phyloP scores from a whole-genome alignment of 2,797 vertebrate species.

The Columba guinea region DNA sequence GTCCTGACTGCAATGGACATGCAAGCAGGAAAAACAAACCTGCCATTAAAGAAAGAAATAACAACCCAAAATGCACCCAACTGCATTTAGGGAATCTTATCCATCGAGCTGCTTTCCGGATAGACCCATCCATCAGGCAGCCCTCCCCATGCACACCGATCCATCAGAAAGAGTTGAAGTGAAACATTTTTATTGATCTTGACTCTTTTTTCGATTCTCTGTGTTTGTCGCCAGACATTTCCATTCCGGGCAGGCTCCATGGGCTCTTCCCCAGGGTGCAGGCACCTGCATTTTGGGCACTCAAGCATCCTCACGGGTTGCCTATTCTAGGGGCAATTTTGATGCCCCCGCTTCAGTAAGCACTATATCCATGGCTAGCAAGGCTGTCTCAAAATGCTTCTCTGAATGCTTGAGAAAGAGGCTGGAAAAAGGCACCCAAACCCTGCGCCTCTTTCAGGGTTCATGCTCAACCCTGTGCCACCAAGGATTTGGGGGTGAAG shows the following conservation, averaged over 20 bases:
- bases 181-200: not conserved
- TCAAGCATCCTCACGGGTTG: not conserved
- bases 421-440: not conserved
- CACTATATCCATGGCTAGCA: accelerated
- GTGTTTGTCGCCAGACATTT: not conserved
- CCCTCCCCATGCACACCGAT: not conserved
- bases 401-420: not conserved
- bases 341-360: not conserved
- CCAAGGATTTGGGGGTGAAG: not conserved
- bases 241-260: not conserved
- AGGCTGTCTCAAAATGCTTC: not conserved
- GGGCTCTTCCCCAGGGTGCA: not conserved
- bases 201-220: not conserved
- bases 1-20: accelerated
- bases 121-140: not conserved
- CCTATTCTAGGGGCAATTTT: not conserved
- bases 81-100: not conserved
- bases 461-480: not conserved
- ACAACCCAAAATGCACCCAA: not conserved
- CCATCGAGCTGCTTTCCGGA: not conserved
- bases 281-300: not conserved
- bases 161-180: not conserved
- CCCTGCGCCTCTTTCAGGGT: not conserved
- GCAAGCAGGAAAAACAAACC: not conserved
- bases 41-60: not conserved